A percentile compares a stretch with the other conserved stretches of the same genome.
These are phyloP conservation scores for Chamaea fasciata DNA, from an alignment of 2,113 vertebrate species.

Conservation along the genomic window DNA sequence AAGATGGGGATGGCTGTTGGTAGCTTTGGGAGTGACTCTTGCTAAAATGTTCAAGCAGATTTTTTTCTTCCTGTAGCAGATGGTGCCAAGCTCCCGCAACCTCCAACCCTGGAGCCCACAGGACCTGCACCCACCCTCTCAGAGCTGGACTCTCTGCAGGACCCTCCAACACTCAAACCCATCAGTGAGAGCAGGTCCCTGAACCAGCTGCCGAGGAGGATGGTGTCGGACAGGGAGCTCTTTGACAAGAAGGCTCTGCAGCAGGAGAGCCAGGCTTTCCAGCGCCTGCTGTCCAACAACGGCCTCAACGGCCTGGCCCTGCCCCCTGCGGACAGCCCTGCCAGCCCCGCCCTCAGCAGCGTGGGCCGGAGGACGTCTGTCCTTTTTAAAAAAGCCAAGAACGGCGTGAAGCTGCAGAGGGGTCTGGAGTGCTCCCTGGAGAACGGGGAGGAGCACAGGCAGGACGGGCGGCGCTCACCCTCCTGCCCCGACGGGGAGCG, in stretches of 20 bases:
- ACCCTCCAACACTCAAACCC: conserved; percentile 90
- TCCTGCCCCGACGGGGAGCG: conserved; percentile 55
- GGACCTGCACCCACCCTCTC: conserved; percentile 85
- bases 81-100: conserved; percentile 83
- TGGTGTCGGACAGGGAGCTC: conserved; percentile 74
- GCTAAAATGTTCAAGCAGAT: conserved; percentile 62
- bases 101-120: conserved; percentile 92
- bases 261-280: conserved; percentile 69
- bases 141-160: conserved; percentile 81
- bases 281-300: conserved; percentile 60
- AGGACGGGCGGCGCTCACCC: conserved; percentile 47
- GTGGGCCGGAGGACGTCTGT: conserved; percentile 89
- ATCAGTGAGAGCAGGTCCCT: conserved; percentile 78
- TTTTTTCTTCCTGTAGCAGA: conserved; percentile 77
- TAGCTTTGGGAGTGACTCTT: neutral
- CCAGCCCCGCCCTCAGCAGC: conserved; percentile 57
- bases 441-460: conserved; percentile 74
- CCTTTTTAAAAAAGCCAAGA: conserved; percentile 93
- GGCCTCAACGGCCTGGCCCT: conserved; percentile 78
- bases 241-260: conserved; percentile 72
- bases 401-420: conserved; percentile 83
- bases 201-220: conserved; percentile 76
- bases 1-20: neutral
- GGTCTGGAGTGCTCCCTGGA: conserved; percentile 77
- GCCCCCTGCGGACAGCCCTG: conserved; percentile 11